A percentile compares a stretch with the other conserved stretches of the same genome.
Evolutionary conservation across 2,888 invertebrate species (phyloP).

Genomic region (Apeira syringaria): DNA sequence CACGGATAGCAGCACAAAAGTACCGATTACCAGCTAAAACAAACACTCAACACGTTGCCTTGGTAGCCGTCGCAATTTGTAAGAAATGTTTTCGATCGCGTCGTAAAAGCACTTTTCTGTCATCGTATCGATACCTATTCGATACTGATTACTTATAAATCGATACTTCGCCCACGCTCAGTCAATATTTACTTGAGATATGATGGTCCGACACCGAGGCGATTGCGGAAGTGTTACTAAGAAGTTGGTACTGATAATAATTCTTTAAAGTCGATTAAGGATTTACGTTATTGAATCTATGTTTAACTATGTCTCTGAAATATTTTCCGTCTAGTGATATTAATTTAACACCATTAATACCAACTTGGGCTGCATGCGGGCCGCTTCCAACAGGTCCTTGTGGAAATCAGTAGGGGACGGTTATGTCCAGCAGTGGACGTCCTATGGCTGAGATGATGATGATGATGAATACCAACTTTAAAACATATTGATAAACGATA

Average conservation of each 20-base stretch:
- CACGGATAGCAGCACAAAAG: no score
- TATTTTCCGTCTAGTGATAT: no score
- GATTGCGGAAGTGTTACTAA: slow-evolving; percentile 68
- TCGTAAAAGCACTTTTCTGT: slow-evolving; percentile 48
- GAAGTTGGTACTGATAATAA: slow-evolving; percentile 72
- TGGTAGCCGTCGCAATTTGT: slow-evolving; percentile 38
- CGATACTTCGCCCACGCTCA: slow-evolving; percentile 66
- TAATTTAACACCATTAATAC: no score
- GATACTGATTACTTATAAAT: slow-evolving; percentile 69
- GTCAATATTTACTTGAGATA: slow-evolving; percentile 76
- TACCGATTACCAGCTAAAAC: no score
- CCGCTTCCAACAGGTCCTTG: no score
- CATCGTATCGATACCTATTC: slow-evolving; percentile 45
- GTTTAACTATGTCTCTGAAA: slow-evolving; percentile 12
- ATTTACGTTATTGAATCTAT: slow-evolving; percentile 24
- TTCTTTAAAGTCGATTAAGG: slow-evolving; percentile 54
- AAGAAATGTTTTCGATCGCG: slow-evolving; percentile 36
- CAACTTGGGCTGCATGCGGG: no score
- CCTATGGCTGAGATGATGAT: no score
- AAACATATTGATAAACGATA: no score
- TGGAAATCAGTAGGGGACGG: no score
- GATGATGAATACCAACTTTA: no score
- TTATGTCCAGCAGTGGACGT: no score
- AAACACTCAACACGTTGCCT: slow-evolving; percentile 17
- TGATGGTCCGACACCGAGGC: slow-evolving; percentile 44